Evolutionary conservation across 2,888 invertebrate species (phyloP).

Genomic region (Colostygia pectinataria): DNA sequence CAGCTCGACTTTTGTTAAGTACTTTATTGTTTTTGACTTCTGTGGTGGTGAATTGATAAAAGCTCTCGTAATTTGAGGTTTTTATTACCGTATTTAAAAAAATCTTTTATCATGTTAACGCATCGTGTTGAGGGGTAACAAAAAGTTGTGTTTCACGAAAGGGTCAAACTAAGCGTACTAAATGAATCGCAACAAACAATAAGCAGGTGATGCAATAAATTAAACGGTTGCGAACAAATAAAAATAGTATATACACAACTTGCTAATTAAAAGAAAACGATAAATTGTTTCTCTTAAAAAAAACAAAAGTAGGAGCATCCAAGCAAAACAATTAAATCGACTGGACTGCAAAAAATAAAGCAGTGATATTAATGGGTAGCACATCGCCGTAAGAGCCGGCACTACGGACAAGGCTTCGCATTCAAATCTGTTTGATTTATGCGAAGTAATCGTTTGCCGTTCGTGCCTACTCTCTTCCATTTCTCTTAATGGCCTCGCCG

Average conservation of each 20-base stretch:
- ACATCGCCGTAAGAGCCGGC: conserved; percentile 53
- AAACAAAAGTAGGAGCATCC: conserved; percentile 5
- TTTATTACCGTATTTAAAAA: no score
- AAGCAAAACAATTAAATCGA: conserved; percentile 23
- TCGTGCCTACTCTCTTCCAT: conserved; percentile 40
- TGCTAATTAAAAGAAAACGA: conserved; percentile 4
- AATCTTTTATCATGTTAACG: no score
- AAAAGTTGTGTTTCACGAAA: no score
- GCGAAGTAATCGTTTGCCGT: conserved; percentile 56
- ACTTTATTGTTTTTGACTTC: conserved; percentile 30
- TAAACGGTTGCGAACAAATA: no score
- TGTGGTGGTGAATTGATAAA: not conserved
- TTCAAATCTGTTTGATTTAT: conserved; percentile 71
- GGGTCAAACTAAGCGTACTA: no score
- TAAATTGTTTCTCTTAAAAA: conserved; percentile 3
- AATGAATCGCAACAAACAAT: no score
- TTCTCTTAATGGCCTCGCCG: conserved; percentile 31
- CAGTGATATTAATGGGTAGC: conserved; percentile 33
- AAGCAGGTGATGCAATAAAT: not conserved
- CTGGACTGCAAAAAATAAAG: conserved; percentile 21
- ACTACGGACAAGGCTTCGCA: conserved; percentile 47
- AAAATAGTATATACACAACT: not conserved
- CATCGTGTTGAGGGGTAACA: no score
- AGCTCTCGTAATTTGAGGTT: not conserved
- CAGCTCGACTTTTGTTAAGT: conserved; percentile 30